Base-by-base conservation (phyloP, 2,113 vertebrate species). In the Microcebus lehilahytsara region DNA sequence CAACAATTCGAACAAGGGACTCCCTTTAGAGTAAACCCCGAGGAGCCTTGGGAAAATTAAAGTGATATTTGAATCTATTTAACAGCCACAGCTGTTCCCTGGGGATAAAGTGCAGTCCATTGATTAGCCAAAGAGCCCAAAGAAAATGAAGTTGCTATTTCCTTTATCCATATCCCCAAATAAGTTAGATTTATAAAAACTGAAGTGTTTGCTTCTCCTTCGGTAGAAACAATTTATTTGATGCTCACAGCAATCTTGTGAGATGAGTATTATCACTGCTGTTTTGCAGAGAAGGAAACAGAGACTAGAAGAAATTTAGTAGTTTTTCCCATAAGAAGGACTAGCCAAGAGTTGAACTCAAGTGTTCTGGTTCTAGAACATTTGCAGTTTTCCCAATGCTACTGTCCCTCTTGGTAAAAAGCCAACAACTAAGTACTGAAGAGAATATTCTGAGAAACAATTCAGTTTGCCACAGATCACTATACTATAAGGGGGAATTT, bases 301-400 rank as follows among this genome's bases (percentile, higher is more conserved):
- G 69, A 79, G 49, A 10, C 83, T 30, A 75, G 66, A 84, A 95
- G 79, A 92, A 89, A 84, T n/a, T 49, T 53, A 93, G 91, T 51
- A 25, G 77, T 75, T 79, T 79, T 89, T 72, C 72, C 62, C 40
- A 0, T 87, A 58, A 22, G 22, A 34, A 34, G 2, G 20, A 85
- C 66, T 14, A 71, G n/a, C 69, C 86, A 89, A 46, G 58, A 92
- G 53, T 30, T 27, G 62, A 86, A 86, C 67, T 85, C 56, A 67
- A 87, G 30, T 34, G 64, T 84, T 93, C 72, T 42, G 13, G 42
- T 30, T 92, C 83, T 42, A 42, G 27, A 77, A 67, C 27, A 37
- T 83, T 42, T 72, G 77, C 71, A 30, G 53, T 42, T 85, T 56
- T 46, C 72, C 64, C 60, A 66, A 30, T 6, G 42, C 40, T 20